These are phyloP conservation scores for Pollimyrus isidori DNA, from an alignment of 2,113 vertebrate species.

Conservation along the genomic window DNA sequence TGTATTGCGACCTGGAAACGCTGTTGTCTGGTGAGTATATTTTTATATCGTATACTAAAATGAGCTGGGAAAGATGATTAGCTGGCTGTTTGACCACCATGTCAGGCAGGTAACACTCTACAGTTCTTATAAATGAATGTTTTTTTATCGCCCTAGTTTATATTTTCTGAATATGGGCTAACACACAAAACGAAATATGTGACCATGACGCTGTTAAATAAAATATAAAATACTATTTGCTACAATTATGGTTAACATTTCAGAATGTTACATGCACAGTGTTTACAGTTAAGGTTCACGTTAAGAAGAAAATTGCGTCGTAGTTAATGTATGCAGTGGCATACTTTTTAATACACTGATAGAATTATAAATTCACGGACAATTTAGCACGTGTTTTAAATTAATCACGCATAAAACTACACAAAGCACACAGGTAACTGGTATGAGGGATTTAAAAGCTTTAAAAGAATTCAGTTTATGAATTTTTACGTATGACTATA, in stretches of 20 bases:
- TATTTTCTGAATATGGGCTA: not conserved
- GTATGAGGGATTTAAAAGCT: not conserved
- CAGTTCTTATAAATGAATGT: not conserved
- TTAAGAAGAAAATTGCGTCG: not conserved
- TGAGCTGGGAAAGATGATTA: not conserved
- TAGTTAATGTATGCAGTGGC: not conserved
- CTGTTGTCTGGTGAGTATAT: constrained; percentile 53
- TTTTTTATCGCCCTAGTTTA: not conserved
- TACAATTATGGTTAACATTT: not conserved
- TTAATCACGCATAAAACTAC: not conserved
- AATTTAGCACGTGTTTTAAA: not conserved
- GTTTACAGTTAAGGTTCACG: not conserved
- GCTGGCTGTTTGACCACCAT: not conserved
- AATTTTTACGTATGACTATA: not conserved
- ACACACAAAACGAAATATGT: not conserved
- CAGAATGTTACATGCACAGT: not conserved
- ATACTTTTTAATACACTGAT: not conserved
- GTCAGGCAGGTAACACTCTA: not conserved
- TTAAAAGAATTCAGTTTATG: not conserved
- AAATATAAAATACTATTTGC: not conserved
- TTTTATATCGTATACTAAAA: not conserved
- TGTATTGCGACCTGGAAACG: constrained; percentile 57
- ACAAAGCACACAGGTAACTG: not conserved
- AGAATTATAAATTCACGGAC: not conserved
- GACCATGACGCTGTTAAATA: not conserved